Evolutionary conservation across 2,888 invertebrate species (phyloP), one percentile per base, ranked within the genome.

Genomic region (Perdita meconis): DNA sequence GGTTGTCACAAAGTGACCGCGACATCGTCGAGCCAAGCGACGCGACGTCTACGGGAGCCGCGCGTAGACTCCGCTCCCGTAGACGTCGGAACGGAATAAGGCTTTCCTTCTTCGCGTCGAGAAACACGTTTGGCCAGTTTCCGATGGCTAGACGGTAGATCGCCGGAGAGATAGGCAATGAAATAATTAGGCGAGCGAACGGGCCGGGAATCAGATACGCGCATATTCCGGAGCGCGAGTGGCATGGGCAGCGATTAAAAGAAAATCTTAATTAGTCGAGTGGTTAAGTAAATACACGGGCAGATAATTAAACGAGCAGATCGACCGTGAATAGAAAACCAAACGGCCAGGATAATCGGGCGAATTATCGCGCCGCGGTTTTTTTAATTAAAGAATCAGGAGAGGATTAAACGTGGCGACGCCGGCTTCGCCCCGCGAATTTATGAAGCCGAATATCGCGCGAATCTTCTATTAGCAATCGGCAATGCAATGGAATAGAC

Each of bases 261-360:
- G 72, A 75, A 75, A 75, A 71, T 75, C 74, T 75, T 75, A 75
- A 75, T 75, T 75, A 75, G 74, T 55, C 40, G 72, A 55, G 44
- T 55, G 36, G 68, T 64, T 64, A 68, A 77, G 68, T 64, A 68
- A 77, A 77, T 50, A 70, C 40, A 55, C 59, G 64, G 36, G 4
- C 55, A 16, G 77, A 67, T 79, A 79, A 77, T 77, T 71, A 76
- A 71, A 16, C 67, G 67, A 38, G 24, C 50, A 59, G 74, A 77
- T 63, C 55, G 68, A 63, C 63, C 63, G 64, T 64, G 67, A 71
- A 67, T 22, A 38, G 50, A 56, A 40, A 64, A 60, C 55, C 42
- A 63, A 70, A 63, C 50, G 65, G 57, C 13, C 36, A n/a, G 67
- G 47, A 55, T 60, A 60, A 68, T 65, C 50, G 13, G 16, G 22